These are phyloP conservation scores for Gobiocypris rarus DNA, from an alignment of 2,113 vertebrate genomes.

Conservation along the genomic window DNA sequence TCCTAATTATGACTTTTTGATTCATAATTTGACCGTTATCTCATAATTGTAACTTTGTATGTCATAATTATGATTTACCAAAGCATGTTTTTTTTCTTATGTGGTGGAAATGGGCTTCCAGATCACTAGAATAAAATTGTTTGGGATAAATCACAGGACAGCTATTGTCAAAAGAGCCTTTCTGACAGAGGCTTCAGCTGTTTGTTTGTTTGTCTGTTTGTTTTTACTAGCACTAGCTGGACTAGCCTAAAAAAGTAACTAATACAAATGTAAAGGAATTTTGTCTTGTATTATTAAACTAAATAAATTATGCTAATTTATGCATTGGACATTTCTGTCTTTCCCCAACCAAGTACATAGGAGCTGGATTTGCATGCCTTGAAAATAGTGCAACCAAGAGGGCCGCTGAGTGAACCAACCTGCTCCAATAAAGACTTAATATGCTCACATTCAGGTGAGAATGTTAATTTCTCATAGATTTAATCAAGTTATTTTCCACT, in stretches of 20 bases:
- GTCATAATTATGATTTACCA: too few species aligned
- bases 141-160: too few species aligned
- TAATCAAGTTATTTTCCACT: background rate
- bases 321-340: background rate
- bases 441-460: background rate
- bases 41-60: too few species aligned
- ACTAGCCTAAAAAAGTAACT: background rate
- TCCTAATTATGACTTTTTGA: too few species aligned
- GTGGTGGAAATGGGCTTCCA: too few species aligned
- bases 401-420: background rate
- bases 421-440: background rate
- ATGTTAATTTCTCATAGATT: background rate
- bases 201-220: background rate
- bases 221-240: background rate
- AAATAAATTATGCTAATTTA: background rate
- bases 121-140: too few species aligned
- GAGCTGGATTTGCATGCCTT: background rate
- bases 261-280: background rate
- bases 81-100: too few species aligned
- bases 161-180: background rate
- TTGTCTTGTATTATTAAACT: background rate
- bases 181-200: background rate
- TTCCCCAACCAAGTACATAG: background rate
- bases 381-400: background rate
- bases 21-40: too few species aligned